Evolutionary conservation across 1,140 invertebrate genomes (phyloP).

Genomic region (Euwallacea fornicatus): DNA sequence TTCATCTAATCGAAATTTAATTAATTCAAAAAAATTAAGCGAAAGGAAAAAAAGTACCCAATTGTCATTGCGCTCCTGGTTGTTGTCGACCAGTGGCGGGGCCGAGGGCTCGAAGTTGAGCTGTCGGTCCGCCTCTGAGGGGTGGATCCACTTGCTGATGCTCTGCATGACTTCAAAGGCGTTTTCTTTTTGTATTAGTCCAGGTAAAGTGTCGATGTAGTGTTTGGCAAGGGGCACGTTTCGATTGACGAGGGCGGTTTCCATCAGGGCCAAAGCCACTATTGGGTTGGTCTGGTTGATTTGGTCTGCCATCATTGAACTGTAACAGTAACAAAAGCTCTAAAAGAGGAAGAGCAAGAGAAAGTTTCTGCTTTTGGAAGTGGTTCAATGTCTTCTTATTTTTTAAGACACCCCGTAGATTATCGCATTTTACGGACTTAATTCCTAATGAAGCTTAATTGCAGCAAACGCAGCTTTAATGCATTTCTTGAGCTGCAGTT

Average conservation of each 20-base stretch:
- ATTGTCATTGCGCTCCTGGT: slow-evolving; percentile 44
- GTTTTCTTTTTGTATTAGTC: slow-evolving; percentile 44
- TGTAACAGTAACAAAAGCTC: slow-evolving; percentile 19
- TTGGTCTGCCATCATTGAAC: slow-evolving; percentile 48
- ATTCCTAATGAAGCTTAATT: no score
- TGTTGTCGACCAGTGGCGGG: slow-evolving; percentile 49
- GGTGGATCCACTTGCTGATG: slow-evolving; percentile 42
- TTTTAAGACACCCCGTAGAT: background rate
- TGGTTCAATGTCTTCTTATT: background rate
- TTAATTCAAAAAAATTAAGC: background rate
- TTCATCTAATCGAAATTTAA: slow-evolving; percentile 17
- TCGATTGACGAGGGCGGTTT: slow-evolving; percentile 46
- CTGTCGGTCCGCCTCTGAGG: slow-evolving; percentile 33
- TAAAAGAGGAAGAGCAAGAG: background rate
- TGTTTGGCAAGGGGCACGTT: slow-evolving; percentile 50
- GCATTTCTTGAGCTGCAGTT: no score
- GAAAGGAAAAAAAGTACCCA: slow-evolving; percentile 39
- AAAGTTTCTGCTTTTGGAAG: background rate
- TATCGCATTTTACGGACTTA: no score
- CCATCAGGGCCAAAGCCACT: slow-evolving; percentile 45
- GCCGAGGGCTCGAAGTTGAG: slow-evolving; percentile 49
- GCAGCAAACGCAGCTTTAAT: no score
- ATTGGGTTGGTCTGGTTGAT: slow-evolving; percentile 44
- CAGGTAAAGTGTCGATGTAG: slow-evolving; percentile 48
- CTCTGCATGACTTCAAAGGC: slow-evolving; percentile 44